Percentiles rank a stretch among this genome's conserved stretches.
These are phyloP conservation scores for Megaceryle alcyon DNA, from an alignment of 2,797 vertebrate genomes.

Conservation along the genomic window DNA sequence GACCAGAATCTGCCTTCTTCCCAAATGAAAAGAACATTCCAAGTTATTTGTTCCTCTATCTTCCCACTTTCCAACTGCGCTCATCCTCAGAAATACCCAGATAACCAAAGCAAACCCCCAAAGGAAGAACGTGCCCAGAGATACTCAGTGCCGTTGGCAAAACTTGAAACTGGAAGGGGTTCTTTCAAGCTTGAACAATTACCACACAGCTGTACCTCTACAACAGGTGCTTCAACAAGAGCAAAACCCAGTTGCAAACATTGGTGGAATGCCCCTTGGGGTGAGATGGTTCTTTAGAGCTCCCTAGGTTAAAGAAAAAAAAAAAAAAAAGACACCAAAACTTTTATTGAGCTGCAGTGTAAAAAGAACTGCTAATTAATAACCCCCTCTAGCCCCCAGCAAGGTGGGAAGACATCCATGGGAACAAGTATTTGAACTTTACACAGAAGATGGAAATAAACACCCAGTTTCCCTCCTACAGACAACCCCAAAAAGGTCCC, in stretches of 20 bases:
- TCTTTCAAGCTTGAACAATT: conserved; percentile 51
- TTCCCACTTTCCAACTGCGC: background rate
- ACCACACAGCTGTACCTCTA: conserved; percentile 54
- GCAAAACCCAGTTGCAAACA: conserved; percentile 47
- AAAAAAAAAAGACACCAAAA: background rate
- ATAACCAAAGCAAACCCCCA: background rate
- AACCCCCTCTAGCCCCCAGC: background rate
- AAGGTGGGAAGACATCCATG: background rate
- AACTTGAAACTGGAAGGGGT: conserved; percentile 23
- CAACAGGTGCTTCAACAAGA: conserved; percentile 51
- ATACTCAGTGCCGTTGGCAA: background rate
- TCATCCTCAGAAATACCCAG: background rate
- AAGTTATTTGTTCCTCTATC: background rate
- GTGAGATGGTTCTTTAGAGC: background rate
- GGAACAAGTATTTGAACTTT: background rate
- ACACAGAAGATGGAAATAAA: background rate
- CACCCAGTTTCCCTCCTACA: background rate
- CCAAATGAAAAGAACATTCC: background rate
- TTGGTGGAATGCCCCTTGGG: conserved; percentile 15
- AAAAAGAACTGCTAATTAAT: background rate
- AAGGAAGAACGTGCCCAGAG: background rate
- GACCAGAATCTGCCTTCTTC: background rate
- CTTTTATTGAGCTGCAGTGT: background rate
- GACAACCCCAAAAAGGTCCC: fast-evolving
- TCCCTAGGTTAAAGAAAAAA: background rate